Percentiles rank a stretch among this genome's conserved stretches.
Evolutionary conservation across 2,113 vertebrate genomes (phyloP).

Genomic region (Myotis yumanensis): DNA sequence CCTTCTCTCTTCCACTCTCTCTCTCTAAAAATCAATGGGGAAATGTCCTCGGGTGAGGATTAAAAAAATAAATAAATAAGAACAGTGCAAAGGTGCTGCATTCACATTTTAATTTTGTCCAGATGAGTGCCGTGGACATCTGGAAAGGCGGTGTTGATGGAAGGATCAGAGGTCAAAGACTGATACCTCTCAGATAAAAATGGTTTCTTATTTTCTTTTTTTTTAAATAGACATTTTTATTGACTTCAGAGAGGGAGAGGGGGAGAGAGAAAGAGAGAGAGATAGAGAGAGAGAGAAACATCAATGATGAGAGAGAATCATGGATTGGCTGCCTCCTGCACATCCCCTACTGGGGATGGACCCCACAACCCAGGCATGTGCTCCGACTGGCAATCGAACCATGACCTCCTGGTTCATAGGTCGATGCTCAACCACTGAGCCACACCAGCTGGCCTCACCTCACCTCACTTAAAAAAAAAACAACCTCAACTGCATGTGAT

Average conservation of each 20-base stretch:
- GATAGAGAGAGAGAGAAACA: too few species aligned
- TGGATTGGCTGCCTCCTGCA: too few species aligned
- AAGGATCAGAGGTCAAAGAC: neutral
- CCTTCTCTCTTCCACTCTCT: too few species aligned
- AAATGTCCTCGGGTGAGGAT: too few species aligned
- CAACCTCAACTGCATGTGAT: neutral
- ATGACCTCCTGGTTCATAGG: too few species aligned
- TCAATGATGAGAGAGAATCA: neutral
- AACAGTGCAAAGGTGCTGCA: neutral
- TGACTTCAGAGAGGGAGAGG: too few species aligned
- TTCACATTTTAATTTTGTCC: neutral
- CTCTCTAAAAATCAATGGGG: too few species aligned
- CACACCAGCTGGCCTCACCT: neutral
- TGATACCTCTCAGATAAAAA: neutral
- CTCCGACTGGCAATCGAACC: too few species aligned
- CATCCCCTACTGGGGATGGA: neutral
- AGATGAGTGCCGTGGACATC: neutral
- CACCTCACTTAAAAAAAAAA: neutral
- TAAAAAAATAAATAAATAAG: neutral
- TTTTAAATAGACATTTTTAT: neutral
- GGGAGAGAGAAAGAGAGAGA: too few species aligned
- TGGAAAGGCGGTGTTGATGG: neutral
- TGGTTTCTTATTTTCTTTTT: neutral
- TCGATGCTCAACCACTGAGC: too few species aligned
- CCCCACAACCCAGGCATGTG: too few species aligned